Conservation (phyloP, 2,113 vertebrate genomes). For the Arenaria interpres region DNA sequence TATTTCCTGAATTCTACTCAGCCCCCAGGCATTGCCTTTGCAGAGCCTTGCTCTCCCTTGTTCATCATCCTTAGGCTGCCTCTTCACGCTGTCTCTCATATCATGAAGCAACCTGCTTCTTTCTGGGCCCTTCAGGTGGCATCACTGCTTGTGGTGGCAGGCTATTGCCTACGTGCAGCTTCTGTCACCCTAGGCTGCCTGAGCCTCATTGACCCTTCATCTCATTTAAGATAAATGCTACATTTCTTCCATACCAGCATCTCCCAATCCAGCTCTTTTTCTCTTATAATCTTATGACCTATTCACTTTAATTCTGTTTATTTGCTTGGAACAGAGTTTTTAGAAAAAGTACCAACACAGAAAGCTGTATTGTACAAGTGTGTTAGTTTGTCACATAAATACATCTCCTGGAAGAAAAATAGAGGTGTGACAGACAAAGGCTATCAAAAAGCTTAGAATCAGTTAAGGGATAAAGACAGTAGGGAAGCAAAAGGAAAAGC, state of each 20-base stretch:
- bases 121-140: neutral
- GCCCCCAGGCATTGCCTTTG: neutral
- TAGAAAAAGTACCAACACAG: neutral
- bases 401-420: neutral
- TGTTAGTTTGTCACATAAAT: neutral
- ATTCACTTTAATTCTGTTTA: neutral
- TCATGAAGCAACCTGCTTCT: neutral
- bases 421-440: neutral
- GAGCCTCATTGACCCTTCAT: neutral
- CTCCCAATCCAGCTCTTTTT: neutral
- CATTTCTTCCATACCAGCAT: neutral
- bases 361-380: neutral
- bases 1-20: neutral
- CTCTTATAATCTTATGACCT: neutral
- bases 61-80: neutral
- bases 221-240: neutral
- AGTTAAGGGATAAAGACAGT: neutral
- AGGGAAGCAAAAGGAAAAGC: neutral
- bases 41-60: neutral
- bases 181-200: neutral
- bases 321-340: neutral
- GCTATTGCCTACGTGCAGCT: neutral
- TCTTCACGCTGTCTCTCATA: neutral
- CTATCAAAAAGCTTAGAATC: neutral
- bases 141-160: accelerated